Base-by-base conservation (phyloP, 2,888 invertebrate genomes). In the Blera fallax region DNA sequence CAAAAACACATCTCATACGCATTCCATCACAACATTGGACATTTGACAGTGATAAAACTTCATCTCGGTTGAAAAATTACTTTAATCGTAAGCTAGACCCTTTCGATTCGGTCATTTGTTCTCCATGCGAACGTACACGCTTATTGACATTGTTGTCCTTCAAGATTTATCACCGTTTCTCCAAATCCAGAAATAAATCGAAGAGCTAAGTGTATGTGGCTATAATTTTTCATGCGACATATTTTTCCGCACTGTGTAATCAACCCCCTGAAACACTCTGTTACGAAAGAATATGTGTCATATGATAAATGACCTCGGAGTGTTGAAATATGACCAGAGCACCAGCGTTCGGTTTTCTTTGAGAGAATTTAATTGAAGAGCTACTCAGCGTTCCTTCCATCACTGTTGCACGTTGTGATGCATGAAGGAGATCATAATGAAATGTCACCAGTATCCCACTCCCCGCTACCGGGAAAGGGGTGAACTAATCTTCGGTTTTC, bases 191-290 rank as follows among this genome's bases (percentile, higher is more conserved):
- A 85, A 85, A 85, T 77, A 85, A 76, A 81, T 85, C 85, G 81
- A 85, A 81, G 76, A 85, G 18, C 85, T 81, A 72, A 85, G 81
- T 85, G 85, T 81, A 81, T 85, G 85, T 72, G 81, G 85, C 81
- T 50, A 81, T 77, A 77, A 85, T 85, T 76, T 85, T 85, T 85
- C 85, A 85, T 85, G 85, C 76, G 81, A 81, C 85, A 85, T 81
- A 85, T 85, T 85, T 84, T 85, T 76, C 74, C 76, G 60, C 72
- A 77, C 76, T 45, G 67, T 45, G 50, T 62, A 62, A 78, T 32
- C 70, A 72, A 56, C 80, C 74, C 80, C 76, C 76, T 27, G 40
- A 34, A 37, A 16, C 24, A 58, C 16, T 65, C 8, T 65, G 48
- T 48, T 72, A 50, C 27, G 10, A 45, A 70, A 10, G 69, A 70